phyloP scores from a whole-genome alignment of 2,888 invertebrate species.

The Deroplatys truncata region DNA sequence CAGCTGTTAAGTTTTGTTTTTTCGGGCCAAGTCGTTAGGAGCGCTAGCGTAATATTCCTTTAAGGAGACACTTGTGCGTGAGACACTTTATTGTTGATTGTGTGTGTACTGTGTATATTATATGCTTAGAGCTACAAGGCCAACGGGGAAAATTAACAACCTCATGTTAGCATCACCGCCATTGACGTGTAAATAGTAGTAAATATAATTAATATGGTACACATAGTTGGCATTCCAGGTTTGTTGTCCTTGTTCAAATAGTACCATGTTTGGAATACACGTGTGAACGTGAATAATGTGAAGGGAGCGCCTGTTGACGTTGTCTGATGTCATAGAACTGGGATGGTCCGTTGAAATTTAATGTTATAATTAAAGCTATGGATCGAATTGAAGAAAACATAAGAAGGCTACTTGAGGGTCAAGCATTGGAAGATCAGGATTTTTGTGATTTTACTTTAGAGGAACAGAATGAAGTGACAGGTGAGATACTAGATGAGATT shows the following conservation, averaged over 20 bases:
- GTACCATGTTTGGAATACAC: not conserved
- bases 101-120: too few relatives aligned
- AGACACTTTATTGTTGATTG: too few relatives aligned
- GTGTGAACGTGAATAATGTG: not conserved
- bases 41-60: too few relatives aligned
- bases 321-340: not conserved
- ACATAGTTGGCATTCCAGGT: not conserved
- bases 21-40: too few relatives aligned
- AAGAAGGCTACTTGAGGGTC: conserved; percentile 60
- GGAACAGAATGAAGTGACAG: conserved; percentile 77
- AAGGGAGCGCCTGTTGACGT: not conserved
- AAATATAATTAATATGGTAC: not conserved
- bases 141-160: too few relatives aligned
- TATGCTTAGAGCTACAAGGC: too few relatives aligned
- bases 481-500: conserved; percentile 38
- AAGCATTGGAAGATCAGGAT: conserved; percentile 64
- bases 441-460: conserved; percentile 81
- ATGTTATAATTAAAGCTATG: conserved; percentile 27
- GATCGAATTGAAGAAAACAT: conserved; percentile 61
- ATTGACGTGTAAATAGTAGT: too few relatives aligned
- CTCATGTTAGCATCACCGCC: too few relatives aligned
- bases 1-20: too few relatives aligned
- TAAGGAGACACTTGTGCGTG: too few relatives aligned
- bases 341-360: not conserved
- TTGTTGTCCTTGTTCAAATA: not conserved